Conservation (phyloP, 2,888 invertebrate genomes). For the Invenusta paracnida region DNA sequence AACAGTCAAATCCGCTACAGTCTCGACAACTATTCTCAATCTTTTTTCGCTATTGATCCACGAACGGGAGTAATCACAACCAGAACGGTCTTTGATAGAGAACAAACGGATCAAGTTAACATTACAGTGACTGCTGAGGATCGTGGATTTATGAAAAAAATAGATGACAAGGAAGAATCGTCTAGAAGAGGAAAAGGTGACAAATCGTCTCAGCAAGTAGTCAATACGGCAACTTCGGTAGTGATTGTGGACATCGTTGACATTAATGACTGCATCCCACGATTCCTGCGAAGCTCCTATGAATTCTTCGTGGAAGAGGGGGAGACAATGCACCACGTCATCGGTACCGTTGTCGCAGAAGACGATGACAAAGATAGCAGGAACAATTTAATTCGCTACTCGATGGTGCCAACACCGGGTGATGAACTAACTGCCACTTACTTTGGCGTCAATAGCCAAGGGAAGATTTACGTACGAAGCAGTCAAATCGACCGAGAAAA, state of each 20-base stretch:
- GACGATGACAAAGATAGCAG: conserved; percentile 14
- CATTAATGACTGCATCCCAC: conserved; percentile 31
- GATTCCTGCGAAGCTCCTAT: conserved; percentile 29
- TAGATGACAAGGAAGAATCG: background rate
- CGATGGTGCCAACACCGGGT: background rate
- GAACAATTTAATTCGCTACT: background rate
- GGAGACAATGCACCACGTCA: background rate
- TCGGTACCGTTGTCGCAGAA: conserved; percentile 2
- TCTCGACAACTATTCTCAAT: conserved; percentile 2
- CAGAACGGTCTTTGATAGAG: conserved; percentile 21
- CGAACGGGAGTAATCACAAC: conserved; percentile 31
- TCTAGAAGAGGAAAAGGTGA: background rate
- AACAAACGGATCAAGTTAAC: background rate
- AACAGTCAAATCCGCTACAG: conserved; percentile 15
- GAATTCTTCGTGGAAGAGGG: conserved; percentile 28
- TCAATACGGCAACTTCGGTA: background rate
- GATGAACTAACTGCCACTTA: conserved; percentile 4
- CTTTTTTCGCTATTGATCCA: conserved; percentile 28
- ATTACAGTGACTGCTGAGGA: conserved; percentile 31
- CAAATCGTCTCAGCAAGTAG: background rate
- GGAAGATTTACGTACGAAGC: conserved; percentile 3
- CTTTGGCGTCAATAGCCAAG: conserved; percentile 27
- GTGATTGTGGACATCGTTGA: conserved; percentile 30
- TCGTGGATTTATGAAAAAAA: background rate
- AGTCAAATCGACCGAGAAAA: conserved; percentile 33